phyloP scores from a whole-genome alignment of 2,888 invertebrate genomes.

The Sinohyriopsis cumingii region DNA sequence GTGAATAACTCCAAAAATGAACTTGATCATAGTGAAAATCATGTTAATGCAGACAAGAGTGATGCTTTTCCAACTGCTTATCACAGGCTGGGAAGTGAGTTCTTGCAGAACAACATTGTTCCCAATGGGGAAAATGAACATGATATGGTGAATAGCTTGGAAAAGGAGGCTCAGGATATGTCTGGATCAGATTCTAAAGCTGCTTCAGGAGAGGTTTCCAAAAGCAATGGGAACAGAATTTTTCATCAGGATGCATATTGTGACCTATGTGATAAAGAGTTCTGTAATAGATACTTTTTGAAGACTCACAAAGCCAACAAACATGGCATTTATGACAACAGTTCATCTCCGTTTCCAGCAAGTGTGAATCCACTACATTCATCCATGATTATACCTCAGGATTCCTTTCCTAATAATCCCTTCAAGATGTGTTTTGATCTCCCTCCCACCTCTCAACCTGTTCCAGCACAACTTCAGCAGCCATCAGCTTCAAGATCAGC shows the following conservation, averaged over 20 bases:
- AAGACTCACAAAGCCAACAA: slow-evolving; percentile 98
- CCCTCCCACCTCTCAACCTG: slow-evolving; percentile 12
- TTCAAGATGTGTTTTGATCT: slow-evolving; percentile 36
- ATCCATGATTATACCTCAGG: slow-evolving; percentile 52
- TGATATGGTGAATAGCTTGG: slow-evolving; percentile 36
- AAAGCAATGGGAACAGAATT: slow-evolving; percentile 74
- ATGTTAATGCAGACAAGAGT: slow-evolving; percentile 6
- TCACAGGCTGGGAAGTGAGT: slow-evolving; percentile 91
- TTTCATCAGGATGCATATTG: slow-evolving; percentile 98
- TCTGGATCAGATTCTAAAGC: slow-evolving; percentile 29
- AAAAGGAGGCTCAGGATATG: slow-evolving; percentile 36
- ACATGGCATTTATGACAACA: slow-evolving; percentile 83
- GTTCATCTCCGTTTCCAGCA: slow-evolving; percentile 51
- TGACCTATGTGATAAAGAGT: slow-evolving; percentile 97
- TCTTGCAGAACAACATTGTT: slow-evolving; percentile 69
- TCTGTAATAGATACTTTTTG: slow-evolving; percentile 98
- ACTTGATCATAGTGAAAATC: no score
- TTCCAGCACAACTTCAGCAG: slow-evolving; percentile 15
- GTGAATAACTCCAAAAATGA: no score
- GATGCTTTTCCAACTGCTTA: slow-evolving; percentile 67
- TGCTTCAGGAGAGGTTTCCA: slow-evolving; percentile 19
- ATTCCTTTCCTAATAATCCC: slow-evolving; percentile 32
- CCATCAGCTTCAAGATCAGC: slow-evolving; percentile 33
- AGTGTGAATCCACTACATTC: slow-evolving; percentile 45
- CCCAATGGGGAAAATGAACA: slow-evolving; percentile 52